Evolutionary conservation across 1,140 invertebrate genomes (phyloP), one percentile per base, ranked within the genome.

Genomic region (Caligus rogercresseyi): DNA sequence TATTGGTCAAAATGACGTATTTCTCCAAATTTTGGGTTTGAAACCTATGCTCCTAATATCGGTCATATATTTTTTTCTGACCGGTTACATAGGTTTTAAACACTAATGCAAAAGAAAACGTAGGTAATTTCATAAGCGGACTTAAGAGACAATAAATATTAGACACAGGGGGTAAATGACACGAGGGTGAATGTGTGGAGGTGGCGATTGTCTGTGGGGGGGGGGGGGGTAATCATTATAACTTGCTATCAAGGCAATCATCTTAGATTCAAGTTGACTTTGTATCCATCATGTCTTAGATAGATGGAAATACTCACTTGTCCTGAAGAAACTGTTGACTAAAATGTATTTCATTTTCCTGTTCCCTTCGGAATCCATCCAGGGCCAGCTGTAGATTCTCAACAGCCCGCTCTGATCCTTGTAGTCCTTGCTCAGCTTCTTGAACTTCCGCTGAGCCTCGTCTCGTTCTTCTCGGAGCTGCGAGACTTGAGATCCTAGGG

Each of bases 311-410:
- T 51, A 14, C 53, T 7, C 19, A 56, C 54, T 21, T 1, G 15
- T 63, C 53, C 13, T 59, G 53, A 55, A 18, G 52, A 20, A 25
- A 20, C 31, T 53, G 43, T 19, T 63, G 43, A 21, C 43, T 51
- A 20, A 21, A 53, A 21, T 15, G 43, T 2, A 63, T 54, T 14
- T 63, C 54, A 51, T 63, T 63, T 24, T 63, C 61, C 25, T 63
- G 56, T 54, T 63, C 23, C 24, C 18, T 25, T 21, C 25, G 57
- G 16, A 60, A 60, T 14, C 57, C 26, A 11, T 60, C 57, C 57
- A 60, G 51, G 14, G 26, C 57, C 20, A 26, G 15, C 15, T 25
- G 21, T 25, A 60, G 19, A 31, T 60, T 60, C 4, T 25, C 57
- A 18, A 60, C 18, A 19, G 57, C 57, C 16, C 16, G 25, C 25